These are phyloP conservation scores for Synergus gifuensis DNA, from an alignment of 2,888 invertebrate species.

Conservation along the genomic window DNA sequence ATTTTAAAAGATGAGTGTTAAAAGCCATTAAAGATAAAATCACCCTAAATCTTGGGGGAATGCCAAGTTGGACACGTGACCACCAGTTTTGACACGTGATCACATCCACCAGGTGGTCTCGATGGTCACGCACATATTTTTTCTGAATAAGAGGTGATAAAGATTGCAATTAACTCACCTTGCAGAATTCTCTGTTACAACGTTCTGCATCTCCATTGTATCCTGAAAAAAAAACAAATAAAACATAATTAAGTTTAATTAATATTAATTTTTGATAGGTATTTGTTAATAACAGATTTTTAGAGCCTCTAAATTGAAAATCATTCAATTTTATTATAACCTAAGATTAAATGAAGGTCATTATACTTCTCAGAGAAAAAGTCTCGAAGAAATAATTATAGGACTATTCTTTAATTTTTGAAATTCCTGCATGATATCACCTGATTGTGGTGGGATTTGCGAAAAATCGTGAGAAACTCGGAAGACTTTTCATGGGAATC, in stretches of 20 bases:
- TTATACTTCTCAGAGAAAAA: background rate
- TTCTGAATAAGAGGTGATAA: constrained; percentile 14
- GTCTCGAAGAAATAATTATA: background rate
- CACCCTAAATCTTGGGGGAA: constrained; percentile 62
- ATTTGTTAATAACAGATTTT: too few relatives aligned
- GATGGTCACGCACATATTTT: constrained; percentile 46
- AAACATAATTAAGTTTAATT: background rate
- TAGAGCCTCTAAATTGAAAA: too few relatives aligned
- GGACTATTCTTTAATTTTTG: background rate
- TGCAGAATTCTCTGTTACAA: background rate
- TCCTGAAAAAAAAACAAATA: constrained; percentile 17
- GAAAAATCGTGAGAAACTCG: constrained; percentile 61
- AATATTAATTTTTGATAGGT: too few relatives aligned
- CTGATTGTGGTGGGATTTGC: background rate
- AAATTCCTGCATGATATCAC: background rate
- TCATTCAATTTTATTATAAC: too few relatives aligned
- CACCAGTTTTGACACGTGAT: constrained; percentile 70
- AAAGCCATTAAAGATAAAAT: constrained; percentile 46
- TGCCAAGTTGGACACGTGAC: constrained; percentile 71
- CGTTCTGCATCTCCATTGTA: constrained; percentile 3
- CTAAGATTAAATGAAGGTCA: background rate
- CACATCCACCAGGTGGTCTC: constrained; percentile 53
- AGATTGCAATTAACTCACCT: constrained; percentile 7
- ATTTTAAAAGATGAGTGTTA: constrained; percentile 42
- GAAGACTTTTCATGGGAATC: constrained; percentile 59